phyloP scores from a whole-genome alignment of 2,797 vertebrate species.

The Epinephelus awoara region DNA sequence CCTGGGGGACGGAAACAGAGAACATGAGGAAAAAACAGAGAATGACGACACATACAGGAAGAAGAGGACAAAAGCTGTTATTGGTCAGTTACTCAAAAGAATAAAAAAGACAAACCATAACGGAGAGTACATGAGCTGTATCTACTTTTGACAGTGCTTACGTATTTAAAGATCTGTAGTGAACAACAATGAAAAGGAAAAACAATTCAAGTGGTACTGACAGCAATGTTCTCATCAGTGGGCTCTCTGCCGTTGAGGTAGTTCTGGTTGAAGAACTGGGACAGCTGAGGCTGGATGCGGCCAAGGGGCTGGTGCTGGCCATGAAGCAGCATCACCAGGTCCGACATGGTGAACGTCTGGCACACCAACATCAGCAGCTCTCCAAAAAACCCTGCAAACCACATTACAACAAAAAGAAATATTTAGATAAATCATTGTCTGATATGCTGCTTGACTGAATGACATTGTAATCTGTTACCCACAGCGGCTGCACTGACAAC shows the following conservation, averaged over 20 bases:
- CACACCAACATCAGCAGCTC: constrained; percentile 93
- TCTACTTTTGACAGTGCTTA: not conserved
- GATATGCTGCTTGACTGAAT: not conserved
- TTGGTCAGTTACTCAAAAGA: not conserved
- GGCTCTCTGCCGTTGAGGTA: constrained; percentile 91
- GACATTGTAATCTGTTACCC: not conserved
- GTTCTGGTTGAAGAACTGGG: constrained; percentile 92
- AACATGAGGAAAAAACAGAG: not conserved
- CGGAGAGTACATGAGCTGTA: not conserved
- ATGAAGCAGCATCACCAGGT: constrained; percentile 94
- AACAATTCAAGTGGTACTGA: constrained; percentile 68
- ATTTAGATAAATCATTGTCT: no score
- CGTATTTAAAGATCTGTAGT: not conserved
- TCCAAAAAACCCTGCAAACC: constrained; percentile 90
- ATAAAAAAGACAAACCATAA: not conserved
- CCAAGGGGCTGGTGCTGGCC: constrained; percentile 93
- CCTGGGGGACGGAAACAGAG: constrained; percentile 72
- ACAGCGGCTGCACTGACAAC: not conserved
- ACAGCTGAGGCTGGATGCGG: constrained; percentile 92
- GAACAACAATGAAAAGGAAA: not conserved
- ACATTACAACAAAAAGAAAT: not conserved
- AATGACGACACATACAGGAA: not conserved
- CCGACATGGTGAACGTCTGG: constrained; percentile 95
- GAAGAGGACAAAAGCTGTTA: not conserved
- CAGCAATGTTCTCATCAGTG: constrained; percentile 90